phyloP scores from a whole-genome alignment of 92 coral and sea anemone species.

The Nematostella vectensis region DNA sequence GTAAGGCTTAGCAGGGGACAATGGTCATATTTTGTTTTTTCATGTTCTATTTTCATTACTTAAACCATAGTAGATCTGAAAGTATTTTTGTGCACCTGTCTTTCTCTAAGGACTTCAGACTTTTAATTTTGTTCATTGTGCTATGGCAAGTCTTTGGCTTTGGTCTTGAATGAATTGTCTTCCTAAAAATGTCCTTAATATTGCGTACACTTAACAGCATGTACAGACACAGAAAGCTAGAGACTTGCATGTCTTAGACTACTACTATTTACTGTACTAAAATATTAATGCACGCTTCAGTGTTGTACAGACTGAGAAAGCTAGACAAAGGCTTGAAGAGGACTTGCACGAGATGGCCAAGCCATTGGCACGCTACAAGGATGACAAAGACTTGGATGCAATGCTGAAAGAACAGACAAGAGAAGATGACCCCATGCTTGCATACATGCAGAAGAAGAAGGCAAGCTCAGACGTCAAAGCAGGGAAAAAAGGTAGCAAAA shows the following conservation, averaged over 20 bases:
- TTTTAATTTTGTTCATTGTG: no score
- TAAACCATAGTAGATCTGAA: no score
- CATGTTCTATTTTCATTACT: not conserved
- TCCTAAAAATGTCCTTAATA: no score
- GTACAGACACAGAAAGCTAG: no score
- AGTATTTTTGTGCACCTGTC: no score
- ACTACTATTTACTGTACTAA: no score
- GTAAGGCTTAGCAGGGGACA: slow-evolving; percentile 46
- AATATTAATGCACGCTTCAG: no score
- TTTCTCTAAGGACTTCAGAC: no score
- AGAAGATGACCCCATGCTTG: slow-evolving; percentile 92
- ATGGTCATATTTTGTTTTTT: not conserved
- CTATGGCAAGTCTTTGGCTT: no score
- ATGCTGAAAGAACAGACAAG: slow-evolving; percentile 76
- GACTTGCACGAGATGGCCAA: slow-evolving; percentile 76
- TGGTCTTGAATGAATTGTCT: no score
- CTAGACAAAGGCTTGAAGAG: slow-evolving; percentile 57
- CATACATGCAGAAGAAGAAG: slow-evolving; percentile 81
- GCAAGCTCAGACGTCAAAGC: slow-evolving; percentile 38
- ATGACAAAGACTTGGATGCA: slow-evolving; percentile 75
- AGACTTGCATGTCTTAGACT: no score
- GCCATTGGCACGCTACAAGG: slow-evolving; percentile 86
- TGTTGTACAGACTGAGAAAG: slow-evolving; percentile 48
- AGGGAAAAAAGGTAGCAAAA: slow-evolving; percentile 71
- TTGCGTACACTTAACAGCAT: no score